Evolutionary conservation across 35 echinoderm and acorn worm species (phyloP).

Genomic region (Hemicentrotus pulcherrimus): DNA sequence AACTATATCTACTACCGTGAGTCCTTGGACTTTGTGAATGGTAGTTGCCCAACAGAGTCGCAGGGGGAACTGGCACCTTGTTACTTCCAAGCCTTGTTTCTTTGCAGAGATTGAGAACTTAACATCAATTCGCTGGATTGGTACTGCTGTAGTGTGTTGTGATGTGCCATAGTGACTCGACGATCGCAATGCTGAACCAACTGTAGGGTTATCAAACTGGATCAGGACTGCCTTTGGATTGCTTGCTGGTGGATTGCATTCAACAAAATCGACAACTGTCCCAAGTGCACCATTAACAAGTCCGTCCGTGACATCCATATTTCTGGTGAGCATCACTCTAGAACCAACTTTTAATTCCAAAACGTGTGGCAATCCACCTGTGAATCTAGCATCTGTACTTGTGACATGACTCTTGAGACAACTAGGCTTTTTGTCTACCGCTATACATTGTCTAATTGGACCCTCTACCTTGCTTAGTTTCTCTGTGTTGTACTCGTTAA

Average conservation of each 20-base stretch:
- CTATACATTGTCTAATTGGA: too few species aligned
- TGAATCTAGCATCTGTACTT: too few species aligned
- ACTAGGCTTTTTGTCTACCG: too few species aligned
- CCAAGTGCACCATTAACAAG: too few species aligned
- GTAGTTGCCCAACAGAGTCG: slow-evolving; percentile 42
- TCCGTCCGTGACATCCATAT: too few species aligned
- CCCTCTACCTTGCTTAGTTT: too few species aligned
- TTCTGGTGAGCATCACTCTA: too few species aligned
- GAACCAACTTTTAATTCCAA: too few species aligned
- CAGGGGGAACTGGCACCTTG: slow-evolving; percentile 29
- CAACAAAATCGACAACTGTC: background rate
- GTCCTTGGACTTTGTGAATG: slow-evolving; percentile 36
- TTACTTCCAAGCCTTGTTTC: background rate
- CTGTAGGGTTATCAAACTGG: slow-evolving; percentile 52
- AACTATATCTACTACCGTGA: background rate
- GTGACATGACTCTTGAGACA: too few species aligned
- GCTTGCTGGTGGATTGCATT: background rate
- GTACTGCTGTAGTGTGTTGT: background rate
- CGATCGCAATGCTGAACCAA: slow-evolving; percentile 38
- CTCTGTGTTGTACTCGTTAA: too few species aligned
- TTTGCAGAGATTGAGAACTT: background rate
- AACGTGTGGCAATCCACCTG: too few species aligned
- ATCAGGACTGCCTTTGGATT: slow-evolving; percentile 52
- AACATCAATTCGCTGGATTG: background rate
- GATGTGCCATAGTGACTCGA: background rate